Percentiles rank a stretch among this genome's conserved stretches.
phyloP scores from a whole-genome alignment of 2,888 invertebrate genomes.

The Drosophila mercatorum region DNA sequence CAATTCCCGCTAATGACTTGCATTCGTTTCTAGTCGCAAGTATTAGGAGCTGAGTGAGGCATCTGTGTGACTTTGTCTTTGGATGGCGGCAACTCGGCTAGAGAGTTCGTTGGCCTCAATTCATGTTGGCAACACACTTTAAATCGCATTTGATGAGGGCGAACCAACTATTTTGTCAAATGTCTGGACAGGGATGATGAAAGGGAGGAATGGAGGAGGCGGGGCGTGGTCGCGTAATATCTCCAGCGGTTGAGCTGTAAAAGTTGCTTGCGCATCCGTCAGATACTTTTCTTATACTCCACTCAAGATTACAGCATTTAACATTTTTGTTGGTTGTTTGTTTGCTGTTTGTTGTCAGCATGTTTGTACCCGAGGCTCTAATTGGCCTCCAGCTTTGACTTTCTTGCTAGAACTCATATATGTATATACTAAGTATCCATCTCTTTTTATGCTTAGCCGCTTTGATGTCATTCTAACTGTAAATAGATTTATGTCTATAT shows the following conservation, averaged over 20 bases:
- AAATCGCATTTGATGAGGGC: conserved; percentile 59
- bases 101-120: conserved; percentile 69
- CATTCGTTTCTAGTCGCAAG: conserved; percentile 26
- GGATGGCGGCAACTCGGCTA: conserved; percentile 28
- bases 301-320: conserved; percentile 60
- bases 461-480: conserved; percentile 66
- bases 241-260: conserved; percentile 37
- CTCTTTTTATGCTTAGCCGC: conserved; percentile 32
- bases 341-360: conserved; percentile 32
- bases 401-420: conserved; percentile 22
- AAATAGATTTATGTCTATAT: conserved; percentile 50
- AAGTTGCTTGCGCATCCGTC: conserved; percentile 48
- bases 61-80: conserved; percentile 35
- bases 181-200: conserved; percentile 18
- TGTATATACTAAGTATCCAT: conserved; percentile 17
- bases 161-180: conserved; percentile 60
- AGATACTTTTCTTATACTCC: conserved; percentile 43
- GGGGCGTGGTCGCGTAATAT: conserved; percentile 39
- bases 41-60: conserved; percentile 31
- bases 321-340: conserved; percentile 39
- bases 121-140: conserved; percentile 44
- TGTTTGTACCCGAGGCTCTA: conserved; percentile 47
- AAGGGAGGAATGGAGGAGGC: background rate
- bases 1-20: conserved; percentile 75
- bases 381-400: conserved; percentile 50